Evolutionary conservation across 2,888 invertebrate species (phyloP), one percentile per base, ranked within the genome.

Genomic region (Apotomis betuletana): DNA sequence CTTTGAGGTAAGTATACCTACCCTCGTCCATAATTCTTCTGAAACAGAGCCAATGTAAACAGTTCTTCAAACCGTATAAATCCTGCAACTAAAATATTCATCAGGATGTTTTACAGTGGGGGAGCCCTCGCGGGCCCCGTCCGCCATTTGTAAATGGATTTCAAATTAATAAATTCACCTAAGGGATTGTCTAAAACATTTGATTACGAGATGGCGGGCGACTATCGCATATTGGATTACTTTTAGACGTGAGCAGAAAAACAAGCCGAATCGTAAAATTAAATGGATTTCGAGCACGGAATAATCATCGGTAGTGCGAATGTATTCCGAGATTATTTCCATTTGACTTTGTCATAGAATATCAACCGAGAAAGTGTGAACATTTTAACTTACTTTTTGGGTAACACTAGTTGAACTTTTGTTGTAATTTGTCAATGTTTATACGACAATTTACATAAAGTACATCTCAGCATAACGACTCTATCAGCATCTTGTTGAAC

Each of bases 61-160:
- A 68, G 54, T 72, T 62, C 68, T 58, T 52, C 58, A 54, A 59
- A 51, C 61, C 67, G 60, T 44, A 68, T 68, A 63, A 72, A 72
- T 67, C 75, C 70, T 58, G 70, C 57, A 77, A 83, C 83, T 83
- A 81, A 85, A 82, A 82, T 84, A 83, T 78, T 75, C 74, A 77
- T 77, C 80, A 83, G 80, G 80, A 84, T 84, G 83, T 83, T 86
- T 84, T 81, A 86, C 81, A 71, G 67, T 77, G 73, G 57, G 64
- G 70, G 75, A 77, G 77, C 78, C 36, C 77, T 74, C 70, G 72
- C 75, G 74, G 74, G 67, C 13, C 44, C 70, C 61, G 49, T 52
- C 51, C 46, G 80, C 85, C 82, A 88, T 90, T 89, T 87, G 86
- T 85, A 88, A 89, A 90, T 90, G 87, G 86, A 88, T 89, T 90